phyloP scores from a whole-genome alignment of 2,888 invertebrate genomes.

The Choristoneura rosaceana region DNA sequence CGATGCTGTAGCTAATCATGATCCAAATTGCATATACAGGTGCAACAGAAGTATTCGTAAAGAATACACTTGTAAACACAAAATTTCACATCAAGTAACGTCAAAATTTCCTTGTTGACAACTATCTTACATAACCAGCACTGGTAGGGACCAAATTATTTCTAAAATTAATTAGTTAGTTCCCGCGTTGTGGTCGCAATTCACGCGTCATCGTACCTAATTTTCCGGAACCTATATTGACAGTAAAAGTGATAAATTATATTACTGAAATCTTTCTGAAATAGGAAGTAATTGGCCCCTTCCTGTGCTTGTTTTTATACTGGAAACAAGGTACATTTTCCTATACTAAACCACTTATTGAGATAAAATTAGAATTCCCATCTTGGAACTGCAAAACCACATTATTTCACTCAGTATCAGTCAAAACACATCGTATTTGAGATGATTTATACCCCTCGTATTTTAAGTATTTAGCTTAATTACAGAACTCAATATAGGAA shows the following conservation, averaged over 20 bases:
- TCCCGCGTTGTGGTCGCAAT: too few relatives aligned
- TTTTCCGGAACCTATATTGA: too few relatives aligned
- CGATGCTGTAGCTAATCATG: not conserved
- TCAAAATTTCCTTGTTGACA: too few relatives aligned
- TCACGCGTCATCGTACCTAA: too few relatives aligned
- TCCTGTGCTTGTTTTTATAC: too few relatives aligned
- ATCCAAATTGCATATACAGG: not conserved
- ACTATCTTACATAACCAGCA: too few relatives aligned
- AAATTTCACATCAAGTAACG: not conserved
- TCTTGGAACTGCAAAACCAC: not conserved
- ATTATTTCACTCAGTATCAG: slow-evolving; percentile 5
- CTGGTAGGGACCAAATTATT: too few relatives aligned
- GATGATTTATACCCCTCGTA: not conserved
- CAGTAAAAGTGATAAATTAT: too few relatives aligned
- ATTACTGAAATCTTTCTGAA: too few relatives aligned
- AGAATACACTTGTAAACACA: not conserved
- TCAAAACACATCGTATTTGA: not conserved
- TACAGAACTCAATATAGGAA: slow-evolving; percentile 3
- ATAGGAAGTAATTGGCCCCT: too few relatives aligned
- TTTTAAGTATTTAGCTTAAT: not conserved
- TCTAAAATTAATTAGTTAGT: too few relatives aligned
- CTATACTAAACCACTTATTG: not conserved
- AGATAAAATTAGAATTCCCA: not conserved
- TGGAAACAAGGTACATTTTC: not conserved
- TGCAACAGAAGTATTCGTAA: not conserved